These are phyloP conservation scores for Drosophila merina DNA, from an alignment of 2,888 invertebrate genomes.

Conservation along the genomic window DNA sequence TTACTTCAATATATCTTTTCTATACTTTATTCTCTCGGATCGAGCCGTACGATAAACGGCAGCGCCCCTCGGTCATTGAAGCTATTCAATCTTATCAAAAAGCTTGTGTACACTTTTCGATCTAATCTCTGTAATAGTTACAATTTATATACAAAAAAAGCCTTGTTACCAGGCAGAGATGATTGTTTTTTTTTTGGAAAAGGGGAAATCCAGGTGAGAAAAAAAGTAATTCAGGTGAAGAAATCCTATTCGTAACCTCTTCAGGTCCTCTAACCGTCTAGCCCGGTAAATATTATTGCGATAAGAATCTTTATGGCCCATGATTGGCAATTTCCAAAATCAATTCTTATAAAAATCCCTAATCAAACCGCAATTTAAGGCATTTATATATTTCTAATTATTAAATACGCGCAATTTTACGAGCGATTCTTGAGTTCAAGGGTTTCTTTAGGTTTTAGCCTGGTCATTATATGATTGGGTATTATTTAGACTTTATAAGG, in stretches of 20 bases:
- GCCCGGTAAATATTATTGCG: conserved; percentile 10
- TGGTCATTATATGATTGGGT: conserved; percentile 44
- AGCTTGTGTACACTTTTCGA: conserved; percentile 4
- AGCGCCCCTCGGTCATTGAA: too few species aligned
- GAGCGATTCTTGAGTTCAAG: conserved; percentile 44
- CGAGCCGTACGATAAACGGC: too few species aligned
- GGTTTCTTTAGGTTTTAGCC: conserved; percentile 25
- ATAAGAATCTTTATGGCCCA: conserved; percentile 25
- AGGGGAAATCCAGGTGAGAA: conserved; percentile 4
- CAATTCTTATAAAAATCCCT: conserved; percentile 31
- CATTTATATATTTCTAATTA: conserved; percentile 47
- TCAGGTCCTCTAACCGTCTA: conserved; percentile 23
- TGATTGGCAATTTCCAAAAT: conserved; percentile 54
- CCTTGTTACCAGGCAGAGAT: neutral
- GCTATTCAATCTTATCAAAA: conserved; percentile 20
- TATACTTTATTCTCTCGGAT: too few species aligned
- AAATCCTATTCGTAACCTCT: conserved; percentile 1
- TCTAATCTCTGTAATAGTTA: conserved; percentile 44
- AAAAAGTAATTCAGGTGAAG: conserved; percentile 3
- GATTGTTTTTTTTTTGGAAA: neutral
- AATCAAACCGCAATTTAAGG: conserved; percentile 46
- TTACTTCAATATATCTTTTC: neutral
- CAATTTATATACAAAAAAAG: conserved; percentile 5
- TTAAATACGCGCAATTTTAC: conserved; percentile 30
- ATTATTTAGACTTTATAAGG: conserved; percentile 46